Conservation (phyloP, 2,797 vertebrate species). For the Fundulus diaphanus region DNA sequence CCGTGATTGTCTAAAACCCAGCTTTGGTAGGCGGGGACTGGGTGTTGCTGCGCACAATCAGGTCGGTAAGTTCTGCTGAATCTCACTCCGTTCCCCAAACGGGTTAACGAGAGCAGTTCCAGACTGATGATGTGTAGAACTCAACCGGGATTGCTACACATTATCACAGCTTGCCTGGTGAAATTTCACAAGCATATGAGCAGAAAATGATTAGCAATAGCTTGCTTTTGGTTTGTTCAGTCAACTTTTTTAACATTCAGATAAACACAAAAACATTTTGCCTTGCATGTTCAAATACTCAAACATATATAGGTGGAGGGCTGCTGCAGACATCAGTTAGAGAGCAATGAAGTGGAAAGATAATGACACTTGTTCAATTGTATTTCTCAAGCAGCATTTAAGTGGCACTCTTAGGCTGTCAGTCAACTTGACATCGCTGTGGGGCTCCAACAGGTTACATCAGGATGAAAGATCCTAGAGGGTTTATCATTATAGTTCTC, state of each 20-base stretch:
- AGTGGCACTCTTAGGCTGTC: conserved; percentile 64
- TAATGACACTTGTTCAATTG: conserved; percentile 60
- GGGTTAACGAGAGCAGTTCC: too few species aligned
- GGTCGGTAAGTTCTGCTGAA: too few species aligned
- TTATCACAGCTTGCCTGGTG: too few species aligned
- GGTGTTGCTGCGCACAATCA: too few species aligned
- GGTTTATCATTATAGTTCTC: conserved; percentile 31
- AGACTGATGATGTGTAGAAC: too few species aligned
- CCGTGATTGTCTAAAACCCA: too few species aligned
- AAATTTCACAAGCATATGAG: neutral
- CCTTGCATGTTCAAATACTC: conserved; percentile 3
- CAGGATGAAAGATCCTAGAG: conserved; percentile 26
- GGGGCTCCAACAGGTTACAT: conserved; percentile 25
- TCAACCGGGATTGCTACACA: too few species aligned
- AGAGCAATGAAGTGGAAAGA: conserved; percentile 59
- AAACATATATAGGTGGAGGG: conserved; percentile 19
- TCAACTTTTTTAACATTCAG: neutral
- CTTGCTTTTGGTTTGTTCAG: neutral
- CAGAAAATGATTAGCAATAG: neutral
- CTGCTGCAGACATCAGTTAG: conserved; percentile 27
- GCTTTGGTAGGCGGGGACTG: too few species aligned
- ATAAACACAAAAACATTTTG: neutral
- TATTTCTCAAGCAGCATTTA: conserved; percentile 65
- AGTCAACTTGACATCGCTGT: conserved; percentile 54
- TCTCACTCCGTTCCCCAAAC: too few species aligned